These are phyloP conservation scores for Eidolon helvum DNA, from an alignment of 2,113 vertebrate species.

Conservation along the genomic window DNA sequence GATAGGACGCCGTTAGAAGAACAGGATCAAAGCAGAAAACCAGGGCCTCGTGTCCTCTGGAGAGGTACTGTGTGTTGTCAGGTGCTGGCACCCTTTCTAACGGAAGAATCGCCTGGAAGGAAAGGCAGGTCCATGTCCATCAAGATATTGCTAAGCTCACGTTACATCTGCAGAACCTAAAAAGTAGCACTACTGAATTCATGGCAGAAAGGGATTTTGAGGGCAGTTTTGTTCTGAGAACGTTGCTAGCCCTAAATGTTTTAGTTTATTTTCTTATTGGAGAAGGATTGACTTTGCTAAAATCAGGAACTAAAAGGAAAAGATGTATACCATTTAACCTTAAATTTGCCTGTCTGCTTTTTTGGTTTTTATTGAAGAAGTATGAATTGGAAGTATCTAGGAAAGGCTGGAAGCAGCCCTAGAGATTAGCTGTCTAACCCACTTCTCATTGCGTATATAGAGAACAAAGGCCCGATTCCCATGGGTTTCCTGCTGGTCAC, in stretches of 20 bases:
- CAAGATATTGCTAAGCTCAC: neutral
- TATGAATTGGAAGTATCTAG: neutral
- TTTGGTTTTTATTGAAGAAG: neutral
- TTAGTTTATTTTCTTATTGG: neutral
- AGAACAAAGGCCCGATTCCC: neutral
- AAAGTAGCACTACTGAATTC: neutral
- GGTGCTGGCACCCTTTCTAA: neutral
- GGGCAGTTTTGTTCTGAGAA: neutral
- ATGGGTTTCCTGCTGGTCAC: neutral
- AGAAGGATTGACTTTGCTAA: neutral
- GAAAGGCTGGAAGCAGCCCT: neutral
- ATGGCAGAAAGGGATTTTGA: neutral
- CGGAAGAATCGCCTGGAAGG: neutral
- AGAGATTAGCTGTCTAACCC: neutral
- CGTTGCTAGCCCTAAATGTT: neutral
- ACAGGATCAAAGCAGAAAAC: slow-evolving; percentile 87
- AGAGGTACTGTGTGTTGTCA: slow-evolving; percentile 78
- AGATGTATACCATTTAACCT: neutral
- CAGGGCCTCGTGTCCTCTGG: slow-evolving; percentile 80
- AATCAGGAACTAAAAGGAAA: neutral
- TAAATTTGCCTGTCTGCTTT: neutral
- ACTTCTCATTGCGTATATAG: neutral
- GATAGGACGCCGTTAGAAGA: slow-evolving; percentile 96
- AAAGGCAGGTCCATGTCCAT: neutral
- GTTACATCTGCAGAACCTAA: neutral